A percentile compares a stretch with the other conserved stretches of the same genome.
Evolutionary conservation across 2,113 vertebrate species (phyloP).

Genomic region (Anguilla japonica): DNA sequence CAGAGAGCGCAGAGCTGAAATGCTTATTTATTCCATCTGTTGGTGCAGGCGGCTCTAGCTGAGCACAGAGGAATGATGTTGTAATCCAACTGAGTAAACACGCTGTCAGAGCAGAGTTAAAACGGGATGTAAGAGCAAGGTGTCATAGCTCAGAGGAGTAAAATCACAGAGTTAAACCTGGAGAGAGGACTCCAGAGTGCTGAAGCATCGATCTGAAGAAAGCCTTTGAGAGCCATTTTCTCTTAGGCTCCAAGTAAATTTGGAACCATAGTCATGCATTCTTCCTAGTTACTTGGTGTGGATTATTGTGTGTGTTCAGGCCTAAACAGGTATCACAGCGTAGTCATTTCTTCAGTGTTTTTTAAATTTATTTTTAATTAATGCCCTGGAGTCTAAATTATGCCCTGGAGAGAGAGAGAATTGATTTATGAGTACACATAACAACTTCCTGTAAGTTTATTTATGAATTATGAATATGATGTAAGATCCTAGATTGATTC

Average conservation of each 20-base stretch:
- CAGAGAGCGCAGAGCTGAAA: not conserved
- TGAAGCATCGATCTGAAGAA: too few species aligned
- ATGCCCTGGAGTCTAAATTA: not conserved
- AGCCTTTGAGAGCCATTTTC: too few species aligned
- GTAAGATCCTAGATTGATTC: slow-evolving; percentile 45
- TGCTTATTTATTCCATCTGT: not conserved
- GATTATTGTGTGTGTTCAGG: not conserved
- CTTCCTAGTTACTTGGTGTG: not conserved
- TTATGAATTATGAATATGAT: slow-evolving; percentile 42
- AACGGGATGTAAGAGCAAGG: not conserved
- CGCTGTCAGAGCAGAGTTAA: not conserved
- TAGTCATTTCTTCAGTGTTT: not conserved
- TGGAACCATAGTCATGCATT: not conserved
- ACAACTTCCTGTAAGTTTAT: slow-evolving; percentile 23
- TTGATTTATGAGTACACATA: slow-evolving; percentile 55
- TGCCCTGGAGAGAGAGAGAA: not conserved
- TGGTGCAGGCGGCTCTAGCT: not conserved
- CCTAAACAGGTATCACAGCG: not conserved
- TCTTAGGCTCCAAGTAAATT: not conserved
- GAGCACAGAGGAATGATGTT: not conserved
- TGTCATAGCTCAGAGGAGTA: not conserved
- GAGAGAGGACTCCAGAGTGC: too few species aligned
- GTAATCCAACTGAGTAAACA: slow-evolving; percentile 3
- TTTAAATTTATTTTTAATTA: not conserved
- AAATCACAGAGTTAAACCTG: not conserved